Base-by-base conservation (phyloP, 2,888 invertebrate species). In the Agrotis segetum region DNA sequence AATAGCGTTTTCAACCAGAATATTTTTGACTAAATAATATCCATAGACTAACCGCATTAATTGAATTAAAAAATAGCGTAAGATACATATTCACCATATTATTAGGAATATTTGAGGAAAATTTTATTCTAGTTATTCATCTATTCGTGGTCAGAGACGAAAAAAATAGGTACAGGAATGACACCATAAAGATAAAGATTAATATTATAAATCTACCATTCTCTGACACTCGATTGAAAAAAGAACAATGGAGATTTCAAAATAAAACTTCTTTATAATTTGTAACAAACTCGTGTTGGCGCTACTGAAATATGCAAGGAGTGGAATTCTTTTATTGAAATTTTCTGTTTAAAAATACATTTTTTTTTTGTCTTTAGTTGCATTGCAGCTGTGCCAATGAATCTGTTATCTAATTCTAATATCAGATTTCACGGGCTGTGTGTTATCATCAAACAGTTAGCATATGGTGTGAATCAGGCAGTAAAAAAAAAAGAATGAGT, bases 151-250 rank as follows among this genome's bases (percentile, higher is more conserved):
- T 46, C 0, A 47, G 9, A 47, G 6, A 24, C 11, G n/a, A n/a
- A n/a, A n/a, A n/a, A n/a, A n/a, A n/a, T n/a, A n/a, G n/a, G n/a
- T n/a, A n/a, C n/a, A n/a, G n/a, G n/a, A n/a, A n/a, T n/a, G n/a
- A n/a, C n/a, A n/a, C n/a, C n/a, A n/a, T n/a, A 53, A 52, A 44
- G 7, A 34, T 34, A 17, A 24, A 76, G 67, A 58, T 67, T 77
- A 47, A 74, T 55, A 75, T 66, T 47, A 71, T 63, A n/a, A 44
- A 67, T 40, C 76, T 3, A 50, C 17, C 67, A 46, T 52, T 19
- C 17, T 40, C 13, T 46, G 21, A 66, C 13, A 52, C 19, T 52
- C 46, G 9, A 76, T 67, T 64, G 44, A 58, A 58, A 67, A 17
- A 50, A 14, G 24, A 77, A 52, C 68, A 67, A 76, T 76, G 68